Evolutionary conservation across 2,888 invertebrate species (phyloP), one percentile per base, ranked within the genome.

Genomic region (Schrankia costaestrigalis): DNA sequence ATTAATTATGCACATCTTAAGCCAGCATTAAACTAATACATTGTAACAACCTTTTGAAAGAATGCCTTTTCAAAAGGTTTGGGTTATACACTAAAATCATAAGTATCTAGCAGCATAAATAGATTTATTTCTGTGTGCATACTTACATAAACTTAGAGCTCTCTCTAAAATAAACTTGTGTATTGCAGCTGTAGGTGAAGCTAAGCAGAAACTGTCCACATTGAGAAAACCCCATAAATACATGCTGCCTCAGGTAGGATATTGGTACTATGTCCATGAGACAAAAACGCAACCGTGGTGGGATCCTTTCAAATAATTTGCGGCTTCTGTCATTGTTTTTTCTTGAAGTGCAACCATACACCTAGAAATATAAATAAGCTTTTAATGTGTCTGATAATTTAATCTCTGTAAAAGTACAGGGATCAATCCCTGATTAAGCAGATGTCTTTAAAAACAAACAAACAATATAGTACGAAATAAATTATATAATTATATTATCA

Each of bases 191-290:
- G 64, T 90, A 91, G 1, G 95, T 96, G 78, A 97, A 97, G 46
- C 97, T 97, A 55, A 98, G 88, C 47, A 98, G 90, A 85, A 94
- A 97, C 80, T 96, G 95, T 8, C 97, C 97, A 76, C 97, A 97
- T 59, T 95, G 93, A n/a, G 96, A 96, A 69, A 97, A 93, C 4
- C 98, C 98, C 93, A 98, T 95, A 71, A 96, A 95, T 48, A 97
- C 93, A 76, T 97, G 97, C 51, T 96, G 96, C 57, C 86, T 78
- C 34, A 90, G 74, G 57, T 86, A 89, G 24, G 81, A 80, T 54
- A 78, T 83, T 9, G 90, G 90, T 35, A 91, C 89, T 28, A 91
- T 90, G 55, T 91, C 91, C 84, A 90, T 90, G 41, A 91, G 89
- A 62, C 90, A 91, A 61, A 91, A 90, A 21, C 90, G 83, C 40